phyloP scores from a whole-genome alignment of 2,888 invertebrate species.

The Spodoptera picta region DNA sequence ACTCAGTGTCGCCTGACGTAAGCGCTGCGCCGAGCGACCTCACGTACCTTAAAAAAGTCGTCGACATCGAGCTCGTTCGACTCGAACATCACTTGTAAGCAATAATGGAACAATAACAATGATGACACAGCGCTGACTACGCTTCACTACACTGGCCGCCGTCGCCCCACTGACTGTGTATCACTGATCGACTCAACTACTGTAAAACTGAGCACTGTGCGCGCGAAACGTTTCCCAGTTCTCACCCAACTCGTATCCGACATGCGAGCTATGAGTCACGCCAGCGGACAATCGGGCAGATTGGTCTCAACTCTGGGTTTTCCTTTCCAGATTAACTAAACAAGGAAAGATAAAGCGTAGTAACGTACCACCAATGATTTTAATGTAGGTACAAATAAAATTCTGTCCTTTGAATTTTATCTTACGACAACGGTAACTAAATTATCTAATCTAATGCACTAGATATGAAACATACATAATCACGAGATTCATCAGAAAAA shows the following conservation, averaged over 20 bases:
- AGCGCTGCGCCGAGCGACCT: slow-evolving; percentile 9
- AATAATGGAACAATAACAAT: slow-evolving; percentile 44
- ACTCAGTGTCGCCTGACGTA: not conserved
- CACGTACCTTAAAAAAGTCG: slow-evolving; percentile 58
- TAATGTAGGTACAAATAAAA: not conserved
- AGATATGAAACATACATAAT: not conserved
- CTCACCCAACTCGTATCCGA: no score
- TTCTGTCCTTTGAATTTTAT: not conserved
- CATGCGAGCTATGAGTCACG: no score
- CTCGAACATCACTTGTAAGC: slow-evolving; percentile 51
- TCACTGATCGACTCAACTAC: no score
- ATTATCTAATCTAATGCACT: not conserved
- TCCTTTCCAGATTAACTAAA: slow-evolving; percentile 25
- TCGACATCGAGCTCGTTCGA: slow-evolving; percentile 47
- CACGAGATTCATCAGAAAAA: slow-evolving; percentile 8
- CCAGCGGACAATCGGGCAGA: no score
- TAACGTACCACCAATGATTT: not conserved
- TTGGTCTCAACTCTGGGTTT: no score
- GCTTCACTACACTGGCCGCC: slow-evolving; percentile 26
- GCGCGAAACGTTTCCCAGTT: no score
- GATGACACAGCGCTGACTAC: slow-evolving; percentile 11
- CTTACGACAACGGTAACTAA: not conserved
- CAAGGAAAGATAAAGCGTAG: slow-evolving; percentile 21
- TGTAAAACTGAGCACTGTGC: no score
- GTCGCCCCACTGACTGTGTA: not conserved